Evolutionary conservation across 2,888 invertebrate genomes (phyloP), one percentile per base, ranked within the genome.

Genomic region (Rhabditoides inermis): DNA sequence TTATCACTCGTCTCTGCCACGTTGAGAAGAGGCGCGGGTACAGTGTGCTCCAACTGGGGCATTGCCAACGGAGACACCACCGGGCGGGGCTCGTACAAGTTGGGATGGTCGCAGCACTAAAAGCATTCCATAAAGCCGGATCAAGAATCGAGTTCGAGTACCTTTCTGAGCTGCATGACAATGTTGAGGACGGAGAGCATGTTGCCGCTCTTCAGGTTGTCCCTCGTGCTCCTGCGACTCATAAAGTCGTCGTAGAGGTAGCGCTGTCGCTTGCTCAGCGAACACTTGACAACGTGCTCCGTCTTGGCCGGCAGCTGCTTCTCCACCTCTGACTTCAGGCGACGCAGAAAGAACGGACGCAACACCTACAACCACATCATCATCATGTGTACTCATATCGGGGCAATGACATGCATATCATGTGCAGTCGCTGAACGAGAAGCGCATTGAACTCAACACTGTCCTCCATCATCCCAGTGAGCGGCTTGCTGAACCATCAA

Each of bases 171-270:
- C 80, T 94, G 92, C 92, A 94, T 94, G 57, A 94, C 82, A 67
- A 94, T 87, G 80, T 92, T 92, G 76, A 94, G 89, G 7, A 94
- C 92, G 79, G 89, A 89, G 61, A 94, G 81, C 76, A 92, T 84
- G 81, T 90, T 94, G 52, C 98, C 98, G 51, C 86, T 84, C 23
- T 87, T 86, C 68, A 98, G 82, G 7, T 90, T 90, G 82, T 94
- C 92, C 77, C 84, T 86, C 45, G 98, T 98, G 77, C 90, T 90
- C 76, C 92, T 85, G 72, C 90, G 84, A 49, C 90, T 86, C 94
- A 99, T 95, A 81, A 95, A 99, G 79, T 98, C 98, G 80, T 99
- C 95, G 81, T 99, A 98, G 55, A 98, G 83, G 81, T 85, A 92
- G 61, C 95, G 84, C 79, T 99, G 98, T 35, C 98, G 83, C 79